phyloP scores from a whole-genome alignment of 2,888 invertebrate genomes.

The Bursaphelenchus okinawaensis region DNA sequence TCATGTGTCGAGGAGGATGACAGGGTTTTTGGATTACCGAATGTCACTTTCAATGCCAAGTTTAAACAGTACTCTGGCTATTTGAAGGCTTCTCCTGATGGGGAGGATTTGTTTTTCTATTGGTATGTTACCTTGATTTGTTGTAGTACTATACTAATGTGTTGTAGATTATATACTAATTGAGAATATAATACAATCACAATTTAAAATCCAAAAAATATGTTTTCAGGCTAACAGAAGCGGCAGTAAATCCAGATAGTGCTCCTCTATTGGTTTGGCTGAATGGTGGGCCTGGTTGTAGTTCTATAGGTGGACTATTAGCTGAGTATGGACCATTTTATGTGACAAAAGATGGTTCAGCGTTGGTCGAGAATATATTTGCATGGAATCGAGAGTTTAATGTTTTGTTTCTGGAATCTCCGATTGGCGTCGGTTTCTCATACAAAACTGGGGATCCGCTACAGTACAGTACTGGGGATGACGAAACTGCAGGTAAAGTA shows the following conservation, averaged over 20 bases:
- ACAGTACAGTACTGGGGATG: slow-evolving; percentile 37
- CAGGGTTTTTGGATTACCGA: slow-evolving; percentile 58
- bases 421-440: slow-evolving; percentile 58
- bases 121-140: slow-evolving; percentile 58
- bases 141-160: neutral
- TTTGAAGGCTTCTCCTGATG: slow-evolving; percentile 37
- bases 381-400: slow-evolving; percentile 53
- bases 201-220: neutral
- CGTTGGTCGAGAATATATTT: slow-evolving; percentile 54
- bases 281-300: slow-evolving; percentile 61
- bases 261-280: slow-evolving; percentile 54
- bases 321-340: slow-evolving; percentile 59
- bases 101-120: slow-evolving; percentile 59
- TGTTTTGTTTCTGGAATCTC: slow-evolving; percentile 59
- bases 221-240: neutral
- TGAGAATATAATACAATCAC: neutral
- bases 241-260: neutral
- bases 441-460: slow-evolving; percentile 27
- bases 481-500: slow-evolving; percentile 31
- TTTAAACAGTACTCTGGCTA: slow-evolving; percentile 55
- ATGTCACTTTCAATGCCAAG: slow-evolving; percentile 55
- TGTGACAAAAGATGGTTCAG: slow-evolving; percentile 47
- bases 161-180: neutral
- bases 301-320: slow-evolving; percentile 33
- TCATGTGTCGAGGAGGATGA: slow-evolving; percentile 32